These are phyloP conservation scores for Rhabdophis nuchalis DNA, from an alignment of 2,797 vertebrate species.

Conservation along the genomic window DNA sequence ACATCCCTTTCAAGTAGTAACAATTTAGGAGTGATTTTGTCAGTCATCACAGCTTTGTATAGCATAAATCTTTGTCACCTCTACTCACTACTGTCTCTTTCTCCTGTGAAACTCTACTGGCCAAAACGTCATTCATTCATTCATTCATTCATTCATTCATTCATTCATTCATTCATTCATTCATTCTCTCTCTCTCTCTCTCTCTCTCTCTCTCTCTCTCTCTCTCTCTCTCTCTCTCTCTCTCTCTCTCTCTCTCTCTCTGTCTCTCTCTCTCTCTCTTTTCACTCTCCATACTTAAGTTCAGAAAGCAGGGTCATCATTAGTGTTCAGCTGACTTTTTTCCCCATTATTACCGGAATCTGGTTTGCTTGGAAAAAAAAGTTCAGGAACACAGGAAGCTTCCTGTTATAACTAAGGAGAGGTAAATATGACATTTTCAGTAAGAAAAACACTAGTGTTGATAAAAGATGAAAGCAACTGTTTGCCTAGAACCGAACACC, in stretches of 20 bases:
- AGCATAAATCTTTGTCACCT: not conserved
- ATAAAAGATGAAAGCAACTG: not conserved
- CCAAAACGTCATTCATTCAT: not conserved
- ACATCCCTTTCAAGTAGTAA: not conserved
- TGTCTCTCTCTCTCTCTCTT: too few species aligned
- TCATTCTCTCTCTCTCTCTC: not conserved
- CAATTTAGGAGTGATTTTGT: not conserved
- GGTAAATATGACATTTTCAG: not conserved
- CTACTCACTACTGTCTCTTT: not conserved
- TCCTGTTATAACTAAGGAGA: not conserved
- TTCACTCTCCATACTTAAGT: too few species aligned
- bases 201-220: too few species aligned
- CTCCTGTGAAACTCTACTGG: not conserved
- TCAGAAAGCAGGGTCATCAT: not conserved
- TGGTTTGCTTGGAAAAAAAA: not conserved
- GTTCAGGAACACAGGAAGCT: not conserved
- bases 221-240: too few species aligned
- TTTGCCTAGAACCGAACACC: not conserved
- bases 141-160: too few species aligned
- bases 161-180: too few species aligned
- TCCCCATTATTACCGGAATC: not conserved
- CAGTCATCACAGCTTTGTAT: not conserved
- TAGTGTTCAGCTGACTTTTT: not conserved
- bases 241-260: too few species aligned
- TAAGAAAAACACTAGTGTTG: not conserved